phyloP scores from a whole-genome alignment of 2,888 invertebrate genomes.

The Cephonodes hylas region DNA sequence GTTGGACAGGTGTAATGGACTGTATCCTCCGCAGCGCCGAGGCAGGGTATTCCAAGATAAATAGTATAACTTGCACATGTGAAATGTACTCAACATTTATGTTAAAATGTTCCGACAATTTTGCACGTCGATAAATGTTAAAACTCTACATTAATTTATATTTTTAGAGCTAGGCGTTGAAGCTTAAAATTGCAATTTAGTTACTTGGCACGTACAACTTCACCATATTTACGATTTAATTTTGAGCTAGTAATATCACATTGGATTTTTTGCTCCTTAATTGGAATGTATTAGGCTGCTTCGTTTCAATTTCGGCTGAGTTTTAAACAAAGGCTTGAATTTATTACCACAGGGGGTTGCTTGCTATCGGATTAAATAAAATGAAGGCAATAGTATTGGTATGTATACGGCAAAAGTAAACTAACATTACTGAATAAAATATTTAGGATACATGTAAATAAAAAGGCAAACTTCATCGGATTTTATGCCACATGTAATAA shows the following conservation, averaged over 20 bases:
- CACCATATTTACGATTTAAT: not conserved
- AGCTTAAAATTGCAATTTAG: not conserved
- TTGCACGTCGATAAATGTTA: not conserved
- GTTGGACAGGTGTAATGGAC: too few relatives aligned
- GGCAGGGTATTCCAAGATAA: too few relatives aligned
- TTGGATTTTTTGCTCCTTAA: not conserved
- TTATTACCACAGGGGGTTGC: too few relatives aligned
- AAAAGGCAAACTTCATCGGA: too few relatives aligned
- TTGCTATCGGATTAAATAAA: too few relatives aligned
- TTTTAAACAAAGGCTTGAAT: not conserved
- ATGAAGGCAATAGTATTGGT: too few relatives aligned
- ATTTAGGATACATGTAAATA: too few relatives aligned
- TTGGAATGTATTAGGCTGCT: not conserved
- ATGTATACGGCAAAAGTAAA: too few relatives aligned
- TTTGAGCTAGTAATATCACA: not conserved
- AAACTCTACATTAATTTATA: not conserved
- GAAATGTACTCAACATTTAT: not conserved
- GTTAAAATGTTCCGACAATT: not conserved
- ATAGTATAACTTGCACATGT: too few relatives aligned
- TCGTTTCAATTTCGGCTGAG: not conserved
- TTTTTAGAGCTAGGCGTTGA: not conserved
- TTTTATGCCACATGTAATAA: not conserved
- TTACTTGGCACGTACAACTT: not conserved
- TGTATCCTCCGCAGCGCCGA: too few relatives aligned
- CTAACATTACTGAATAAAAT: too few relatives aligned